Evolutionary conservation across 1,140 invertebrate species (phyloP), one percentile per base, ranked within the genome.

Genomic region (Drosophila sulfurigaster): DNA sequence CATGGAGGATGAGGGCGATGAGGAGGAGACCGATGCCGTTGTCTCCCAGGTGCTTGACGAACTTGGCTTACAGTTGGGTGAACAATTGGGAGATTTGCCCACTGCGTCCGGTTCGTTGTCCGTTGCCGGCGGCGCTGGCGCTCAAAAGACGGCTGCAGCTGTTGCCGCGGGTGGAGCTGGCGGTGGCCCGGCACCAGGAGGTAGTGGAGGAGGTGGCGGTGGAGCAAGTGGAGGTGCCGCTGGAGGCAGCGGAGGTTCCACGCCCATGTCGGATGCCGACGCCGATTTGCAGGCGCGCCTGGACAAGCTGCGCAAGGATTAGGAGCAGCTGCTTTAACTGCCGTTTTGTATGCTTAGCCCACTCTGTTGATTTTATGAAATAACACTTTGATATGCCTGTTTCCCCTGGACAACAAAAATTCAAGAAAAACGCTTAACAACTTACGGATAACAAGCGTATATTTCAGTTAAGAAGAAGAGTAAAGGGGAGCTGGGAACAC

Each of bases 1-100:
- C 2, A 98, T 99, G 96, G 99, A 98, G 77, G 99, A 98, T 82
- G 99, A 99, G 92, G 98, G 96, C 43, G 99, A 99, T 92, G 99
- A 99, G 93, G 98, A 99, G 92, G 99, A 99, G 94, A 99, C 97
- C 85, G 97, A 98, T 93, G 96, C 96, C n/a, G 95, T 98, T 81
- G 97, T 98, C 5, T 95, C 96, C 5, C 98, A 99, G 95, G 98
- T 99, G 25, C 93, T 99, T 68, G 99, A 99, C 93, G 99, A 99
- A 94, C 93, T 99, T 67, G 99, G 99, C 57, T 94, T 99, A 54
- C 98, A 99, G 93, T 94, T 99, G 76, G 96, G 95, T 46, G 98
- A 98, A 93, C 96, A 98, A 91, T 93, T 99, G 38, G 96, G 96
- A 8, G 96, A 96, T 13, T 93, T 99, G 58, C 98, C 98, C n/a